A percentile compares a stretch with the other conserved stretches of the same genome.
phyloP scores from a whole-genome alignment of 2,113 vertebrate genomes.

The Laticauda laticaudata region DNA sequence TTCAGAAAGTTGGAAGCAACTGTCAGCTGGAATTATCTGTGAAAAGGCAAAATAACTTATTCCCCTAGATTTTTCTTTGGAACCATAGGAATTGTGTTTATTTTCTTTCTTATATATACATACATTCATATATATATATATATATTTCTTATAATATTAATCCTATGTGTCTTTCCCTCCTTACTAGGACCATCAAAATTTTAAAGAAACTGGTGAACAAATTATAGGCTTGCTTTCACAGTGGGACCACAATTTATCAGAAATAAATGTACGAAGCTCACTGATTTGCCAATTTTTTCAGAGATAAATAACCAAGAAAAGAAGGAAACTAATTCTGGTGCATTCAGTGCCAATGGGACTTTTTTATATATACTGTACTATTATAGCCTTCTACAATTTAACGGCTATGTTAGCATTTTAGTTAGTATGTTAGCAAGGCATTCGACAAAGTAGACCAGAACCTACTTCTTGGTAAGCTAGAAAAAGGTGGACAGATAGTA shows the following conservation, averaged over 20 bases:
- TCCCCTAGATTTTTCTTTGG: neutral
- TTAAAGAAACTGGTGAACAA: conserved; percentile 36
- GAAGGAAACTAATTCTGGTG: conserved; percentile 33
- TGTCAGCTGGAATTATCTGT: neutral
- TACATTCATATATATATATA: neutral
- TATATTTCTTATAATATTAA: neutral
- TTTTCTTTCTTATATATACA: neutral
- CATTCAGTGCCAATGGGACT: neutral
- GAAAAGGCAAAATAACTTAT: neutral
- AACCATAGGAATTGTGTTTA: neutral
- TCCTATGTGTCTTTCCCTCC: neutral
- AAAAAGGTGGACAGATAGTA: too few relatives aligned
- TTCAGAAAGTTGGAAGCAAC: neutral
- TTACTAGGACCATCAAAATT: conserved; percentile 48
- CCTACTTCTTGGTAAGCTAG: too few relatives aligned
- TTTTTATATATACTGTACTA: neutral
- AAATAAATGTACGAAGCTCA: conserved; percentile 18
- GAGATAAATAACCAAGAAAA: conserved; percentile 34
- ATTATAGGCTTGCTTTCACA: neutral
- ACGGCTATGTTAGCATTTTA: neutral
- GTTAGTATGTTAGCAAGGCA: too few relatives aligned
- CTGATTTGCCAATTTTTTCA: conserved; percentile 24
- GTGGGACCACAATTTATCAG: neutral
- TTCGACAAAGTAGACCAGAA: too few relatives aligned
- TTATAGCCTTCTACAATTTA: neutral